phyloP scores from a whole-genome alignment of 2,797 vertebrate species.

The Lacerta agilis region DNA sequence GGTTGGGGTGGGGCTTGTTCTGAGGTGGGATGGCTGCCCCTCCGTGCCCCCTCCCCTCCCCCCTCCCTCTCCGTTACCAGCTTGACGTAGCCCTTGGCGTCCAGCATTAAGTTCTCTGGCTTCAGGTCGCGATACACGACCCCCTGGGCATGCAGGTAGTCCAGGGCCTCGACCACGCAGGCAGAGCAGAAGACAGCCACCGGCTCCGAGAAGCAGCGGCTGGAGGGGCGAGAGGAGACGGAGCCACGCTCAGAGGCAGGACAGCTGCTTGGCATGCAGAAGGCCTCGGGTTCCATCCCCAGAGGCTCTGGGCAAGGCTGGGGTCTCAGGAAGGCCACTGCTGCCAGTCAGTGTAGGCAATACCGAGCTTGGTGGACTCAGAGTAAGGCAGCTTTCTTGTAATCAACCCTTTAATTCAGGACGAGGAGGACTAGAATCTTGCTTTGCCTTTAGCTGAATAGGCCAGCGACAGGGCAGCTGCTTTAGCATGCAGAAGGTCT shows the following conservation, averaged over 20 bases:
- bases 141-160: constrained; percentile 84
- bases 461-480: no score
- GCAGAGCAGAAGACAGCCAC: constrained; percentile 81
- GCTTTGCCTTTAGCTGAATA: no score
- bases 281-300: not conserved
- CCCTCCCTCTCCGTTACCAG: not conserved
- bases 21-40: not conserved
- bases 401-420: no score
- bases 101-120: constrained; percentile 89
- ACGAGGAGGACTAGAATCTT: no score
- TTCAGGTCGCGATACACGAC: constrained; percentile 89
- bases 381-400: no score
- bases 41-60: rapidly evolving
- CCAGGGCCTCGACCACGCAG: constrained; percentile 86
- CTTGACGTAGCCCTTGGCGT: constrained; percentile 55
- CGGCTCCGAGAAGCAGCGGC: constrained; percentile 83
- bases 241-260: rapidly evolving
- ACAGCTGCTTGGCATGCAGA: not conserved
- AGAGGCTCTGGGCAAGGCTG: no score
- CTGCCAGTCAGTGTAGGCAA: no score
- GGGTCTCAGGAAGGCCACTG: not conserved
- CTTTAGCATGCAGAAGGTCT: no score
- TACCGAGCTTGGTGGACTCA: no score
- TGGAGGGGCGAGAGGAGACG: constrained; percentile 43
- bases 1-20: not conserved